Conservation (phyloP, 2,113 vertebrate genomes). For the Zosterops japonicus region DNA sequence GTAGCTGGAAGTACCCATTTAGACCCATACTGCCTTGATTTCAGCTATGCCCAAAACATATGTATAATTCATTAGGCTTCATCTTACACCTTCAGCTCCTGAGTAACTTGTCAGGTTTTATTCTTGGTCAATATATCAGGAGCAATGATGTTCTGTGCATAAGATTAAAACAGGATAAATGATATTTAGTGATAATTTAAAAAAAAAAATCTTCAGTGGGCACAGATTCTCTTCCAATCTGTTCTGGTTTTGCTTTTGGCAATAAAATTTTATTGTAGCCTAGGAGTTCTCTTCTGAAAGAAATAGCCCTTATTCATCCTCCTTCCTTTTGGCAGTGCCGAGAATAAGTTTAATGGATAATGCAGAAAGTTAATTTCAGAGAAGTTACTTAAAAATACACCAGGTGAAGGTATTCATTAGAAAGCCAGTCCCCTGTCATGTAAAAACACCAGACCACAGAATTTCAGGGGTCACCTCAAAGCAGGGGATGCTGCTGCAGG, state of each 20-base stretch:
- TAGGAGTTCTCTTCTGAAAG: constrained; percentile 8
- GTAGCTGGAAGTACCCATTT: neutral
- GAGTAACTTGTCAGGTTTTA: constrained; percentile 30
- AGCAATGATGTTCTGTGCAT: constrained; percentile 5
- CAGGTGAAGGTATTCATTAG: neutral
- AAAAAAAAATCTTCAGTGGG: neutral
- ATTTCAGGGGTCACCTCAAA: neutral
- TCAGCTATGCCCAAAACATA: neutral
- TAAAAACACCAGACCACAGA: neutral
- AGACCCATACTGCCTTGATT: neutral
- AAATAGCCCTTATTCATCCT: neutral
- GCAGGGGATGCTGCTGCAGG: neutral
- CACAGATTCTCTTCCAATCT: constrained; percentile 42
- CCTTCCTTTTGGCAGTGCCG: neutral
- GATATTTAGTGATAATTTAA: neutral
- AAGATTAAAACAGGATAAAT: constrained; percentile 29
- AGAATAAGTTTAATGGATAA: neutral
- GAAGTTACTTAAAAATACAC: neutral
- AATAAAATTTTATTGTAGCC: constrained; percentile 20
- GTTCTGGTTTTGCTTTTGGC: constrained; percentile 12
- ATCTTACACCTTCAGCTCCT: neutral
- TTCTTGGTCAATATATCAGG: constrained; percentile 43
- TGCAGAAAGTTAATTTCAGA: neutral
- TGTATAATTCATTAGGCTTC: constrained; percentile 15
- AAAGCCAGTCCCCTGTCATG: neutral